Evolutionary conservation across 2,888 invertebrate species (phyloP).

Genomic region (Amiota mariae): DNA sequence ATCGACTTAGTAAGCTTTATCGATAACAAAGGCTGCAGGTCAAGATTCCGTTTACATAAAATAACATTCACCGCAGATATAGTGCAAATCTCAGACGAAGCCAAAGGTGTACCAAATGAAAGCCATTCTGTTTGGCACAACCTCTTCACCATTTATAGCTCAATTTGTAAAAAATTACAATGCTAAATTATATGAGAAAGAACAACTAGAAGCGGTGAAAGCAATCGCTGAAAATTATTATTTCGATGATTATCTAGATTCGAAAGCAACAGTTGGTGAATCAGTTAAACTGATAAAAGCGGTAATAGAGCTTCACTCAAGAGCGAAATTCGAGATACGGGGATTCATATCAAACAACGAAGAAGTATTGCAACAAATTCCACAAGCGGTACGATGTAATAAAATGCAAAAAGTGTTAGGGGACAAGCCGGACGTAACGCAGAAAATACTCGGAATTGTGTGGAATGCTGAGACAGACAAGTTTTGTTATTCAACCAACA

Average conservation of each 20-base stretch:
- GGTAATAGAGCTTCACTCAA: neutral
- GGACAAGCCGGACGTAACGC: too few relatives aligned
- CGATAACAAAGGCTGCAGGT: neutral
- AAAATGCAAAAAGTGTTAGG: neutral
- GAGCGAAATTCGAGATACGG: neutral
- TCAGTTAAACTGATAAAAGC: conserved; percentile 10
- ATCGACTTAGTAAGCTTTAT: neutral
- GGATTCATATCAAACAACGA: neutral
- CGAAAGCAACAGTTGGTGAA: conserved; percentile 6
- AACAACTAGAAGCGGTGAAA: conserved; percentile 3
- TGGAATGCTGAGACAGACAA: too few relatives aligned
- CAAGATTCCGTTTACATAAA: conserved; percentile 42
- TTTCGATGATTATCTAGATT: neutral
- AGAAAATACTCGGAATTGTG: conserved; percentile 29
- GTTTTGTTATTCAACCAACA: too few relatives aligned
- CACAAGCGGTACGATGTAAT: too few relatives aligned
- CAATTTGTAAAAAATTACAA: too few relatives aligned
- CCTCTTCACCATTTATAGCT: conserved; percentile 8
- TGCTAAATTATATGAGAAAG: neutral
- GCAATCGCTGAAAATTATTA: conserved; percentile 13
- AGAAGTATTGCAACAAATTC: too few relatives aligned
- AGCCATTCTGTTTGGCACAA: conserved; percentile 25
- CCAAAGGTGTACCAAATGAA: too few relatives aligned
- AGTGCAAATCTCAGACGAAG: conserved; percentile 29
- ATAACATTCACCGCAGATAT: conserved; percentile 37